Conservation (phyloP, 2,797 vertebrate genomes). For the Benthosema pterotum region DNA sequence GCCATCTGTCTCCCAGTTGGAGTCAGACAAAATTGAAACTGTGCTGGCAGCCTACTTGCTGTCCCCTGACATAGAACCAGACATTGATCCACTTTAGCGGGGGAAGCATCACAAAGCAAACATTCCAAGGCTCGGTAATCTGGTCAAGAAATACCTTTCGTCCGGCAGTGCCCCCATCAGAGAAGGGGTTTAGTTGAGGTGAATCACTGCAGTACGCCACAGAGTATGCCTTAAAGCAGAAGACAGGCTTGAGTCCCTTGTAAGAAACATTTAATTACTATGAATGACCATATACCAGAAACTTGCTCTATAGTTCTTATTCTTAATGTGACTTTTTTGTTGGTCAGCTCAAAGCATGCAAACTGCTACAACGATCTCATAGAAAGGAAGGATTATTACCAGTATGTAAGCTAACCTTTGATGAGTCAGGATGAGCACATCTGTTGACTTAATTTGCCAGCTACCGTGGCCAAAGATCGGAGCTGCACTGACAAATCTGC, state of each 20-base stretch:
- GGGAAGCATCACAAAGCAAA: conserved; percentile 25
- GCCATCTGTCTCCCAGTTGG: conserved; percentile 1
- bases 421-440: too few species aligned
- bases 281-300: too few species aligned
- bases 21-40: conserved; percentile 18
- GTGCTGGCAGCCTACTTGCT: conserved; percentile 31
- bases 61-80: conserved; percentile 18
- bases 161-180: conserved; percentile 23
- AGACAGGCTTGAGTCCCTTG: conserved; percentile 13
- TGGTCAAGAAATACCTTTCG: conserved; percentile 33
- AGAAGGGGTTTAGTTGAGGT: conserved; percentile 25
- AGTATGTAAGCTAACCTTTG: too few species aligned
- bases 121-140: conserved; percentile 20
- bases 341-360: too few species aligned
- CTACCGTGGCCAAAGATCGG: too few species aligned
- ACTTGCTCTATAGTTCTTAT: too few species aligned
- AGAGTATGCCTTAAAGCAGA: conserved; percentile 28
- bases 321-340: too few species aligned
- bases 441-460: too few species aligned
- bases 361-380: too few species aligned
- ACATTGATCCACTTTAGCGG: conserved; percentile 26
- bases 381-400: too few species aligned
- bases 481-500: too few species aligned
- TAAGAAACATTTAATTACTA: background rate
- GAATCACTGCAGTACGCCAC: conserved; percentile 26